Conservation (phyloP, 2,888 invertebrate species). For the Sinhomidia bicolor region DNA sequence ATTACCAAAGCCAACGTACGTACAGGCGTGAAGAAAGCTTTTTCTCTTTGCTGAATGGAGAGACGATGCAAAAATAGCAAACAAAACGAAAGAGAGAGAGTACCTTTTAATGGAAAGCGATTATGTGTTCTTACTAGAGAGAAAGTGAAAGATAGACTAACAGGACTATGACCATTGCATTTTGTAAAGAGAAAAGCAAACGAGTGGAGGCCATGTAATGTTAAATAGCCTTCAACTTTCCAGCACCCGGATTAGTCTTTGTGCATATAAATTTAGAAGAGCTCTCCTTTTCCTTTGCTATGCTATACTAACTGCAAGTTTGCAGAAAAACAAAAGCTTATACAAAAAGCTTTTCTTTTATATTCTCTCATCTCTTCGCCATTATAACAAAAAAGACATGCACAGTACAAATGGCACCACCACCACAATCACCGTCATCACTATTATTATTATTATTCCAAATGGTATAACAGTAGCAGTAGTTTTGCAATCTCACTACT, state of each 20-base stretch:
- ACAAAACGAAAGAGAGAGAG: conserved; percentile 12
- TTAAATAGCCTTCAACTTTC: conserved; percentile 52
- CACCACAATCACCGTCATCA: too few species aligned
- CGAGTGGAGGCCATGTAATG: not conserved
- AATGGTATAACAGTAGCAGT: not conserved
- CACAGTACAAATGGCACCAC: not conserved
- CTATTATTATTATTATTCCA: conserved; percentile 4
- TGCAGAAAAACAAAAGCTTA: too few species aligned
- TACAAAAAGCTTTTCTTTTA: not conserved
- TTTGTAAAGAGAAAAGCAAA: not conserved
- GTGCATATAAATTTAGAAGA: conserved; percentile 25
- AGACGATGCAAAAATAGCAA: conserved; percentile 25
- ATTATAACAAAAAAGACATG: not conserved
- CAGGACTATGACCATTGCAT: not conserved
- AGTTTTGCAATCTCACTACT: not conserved
- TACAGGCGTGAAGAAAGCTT: not conserved
- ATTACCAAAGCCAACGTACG: not conserved
- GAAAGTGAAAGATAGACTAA: not conserved
- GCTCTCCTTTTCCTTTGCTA: too few species aligned
- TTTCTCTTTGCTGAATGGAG: too few species aligned
- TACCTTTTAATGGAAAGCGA: conserved; percentile 38
- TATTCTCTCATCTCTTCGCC: not conserved
- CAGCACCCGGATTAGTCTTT: conserved; percentile 26
- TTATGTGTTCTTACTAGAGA: conserved; percentile 27
- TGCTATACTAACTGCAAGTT: too few species aligned